Conservation (phyloP, 1,140 invertebrate genomes). For the Brachionus sp. region DNA sequence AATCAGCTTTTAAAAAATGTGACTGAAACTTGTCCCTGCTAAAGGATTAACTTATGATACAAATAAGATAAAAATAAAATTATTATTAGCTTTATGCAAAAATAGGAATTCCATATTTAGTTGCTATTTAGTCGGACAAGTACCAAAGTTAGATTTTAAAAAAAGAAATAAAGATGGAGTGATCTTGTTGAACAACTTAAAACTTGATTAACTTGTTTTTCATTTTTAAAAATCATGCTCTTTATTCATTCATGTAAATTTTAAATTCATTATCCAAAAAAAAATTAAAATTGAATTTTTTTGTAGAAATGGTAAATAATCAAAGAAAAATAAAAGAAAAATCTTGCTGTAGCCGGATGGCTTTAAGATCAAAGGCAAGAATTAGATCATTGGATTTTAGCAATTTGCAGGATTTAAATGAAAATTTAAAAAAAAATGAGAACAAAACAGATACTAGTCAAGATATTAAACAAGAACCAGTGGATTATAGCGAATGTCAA, state of each 20-base stretch:
- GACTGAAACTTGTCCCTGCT: not conserved
- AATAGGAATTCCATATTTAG: slow-evolving; percentile 1
- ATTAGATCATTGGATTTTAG: not conserved
- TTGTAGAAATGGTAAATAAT: slow-evolving; percentile 14
- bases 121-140: not conserved
- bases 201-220: slow-evolving; percentile 9
- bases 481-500: not conserved
- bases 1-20: not conserved
- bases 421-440: not conserved
- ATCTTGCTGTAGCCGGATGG: not conserved
- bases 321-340: slow-evolving; percentile 8
- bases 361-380: not conserved
- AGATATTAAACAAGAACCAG: not conserved
- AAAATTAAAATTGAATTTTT: not conserved
- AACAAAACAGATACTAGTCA: not conserved
- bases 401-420: not conserved
- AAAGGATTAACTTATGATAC: not conserved
- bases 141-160: not conserved
- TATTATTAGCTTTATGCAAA: not conserved
- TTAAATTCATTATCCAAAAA: slow-evolving; percentile 8
- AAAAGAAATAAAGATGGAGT: not conserved
- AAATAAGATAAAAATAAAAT: not conserved
- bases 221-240: not conserved
- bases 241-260: not conserved
- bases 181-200: slow-evolving; percentile 4